phyloP scores from a whole-genome alignment of 2,113 vertebrate genomes.

The Illadopsis cleaveri region DNA sequence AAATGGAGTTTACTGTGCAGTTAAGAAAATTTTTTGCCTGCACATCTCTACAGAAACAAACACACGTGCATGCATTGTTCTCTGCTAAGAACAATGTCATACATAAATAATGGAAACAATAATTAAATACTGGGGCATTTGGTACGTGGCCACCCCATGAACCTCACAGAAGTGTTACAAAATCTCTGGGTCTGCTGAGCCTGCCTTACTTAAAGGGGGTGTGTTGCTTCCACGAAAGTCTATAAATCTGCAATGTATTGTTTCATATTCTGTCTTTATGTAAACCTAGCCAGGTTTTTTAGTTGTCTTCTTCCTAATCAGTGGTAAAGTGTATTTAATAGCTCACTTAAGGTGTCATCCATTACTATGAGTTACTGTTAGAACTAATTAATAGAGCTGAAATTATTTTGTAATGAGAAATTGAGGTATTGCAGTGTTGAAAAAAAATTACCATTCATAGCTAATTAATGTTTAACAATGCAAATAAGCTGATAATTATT shows the following conservation, averaged over 20 bases:
- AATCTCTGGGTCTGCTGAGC: neutral
- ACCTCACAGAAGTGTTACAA: neutral
- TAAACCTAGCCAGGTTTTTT: slow-evolving; percentile 54
- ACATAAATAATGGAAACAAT: neutral
- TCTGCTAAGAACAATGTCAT: neutral
- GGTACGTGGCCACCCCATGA: neutral
- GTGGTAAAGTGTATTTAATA: slow-evolving; percentile 61
- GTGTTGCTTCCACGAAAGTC: neutral
- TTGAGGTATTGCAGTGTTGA: slow-evolving; percentile 46
- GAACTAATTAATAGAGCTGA: slow-evolving; percentile 67
- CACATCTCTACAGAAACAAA: neutral
- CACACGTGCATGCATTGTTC: accelerated
- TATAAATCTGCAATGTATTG: slow-evolving; percentile 38
- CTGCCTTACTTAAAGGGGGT: neutral
- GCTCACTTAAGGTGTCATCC: slow-evolving; percentile 70
- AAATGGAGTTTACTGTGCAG: neutral
- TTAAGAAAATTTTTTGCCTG: neutral
- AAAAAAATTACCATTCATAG: slow-evolving; percentile 39
- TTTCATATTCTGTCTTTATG: slow-evolving; percentile 55
- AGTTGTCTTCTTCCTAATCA: slow-evolving; percentile 64
- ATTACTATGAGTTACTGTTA: slow-evolving; percentile 71
- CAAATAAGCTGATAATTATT: slow-evolving; percentile 60
- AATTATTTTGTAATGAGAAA: slow-evolving; percentile 71
- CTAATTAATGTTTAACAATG: slow-evolving; percentile 55
- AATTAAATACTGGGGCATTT: neutral